Percentiles rank a stretch among this genome's conserved stretches.
Evolutionary conservation across 2,888 invertebrate genomes (phyloP).

Genomic region (Lasioglossum vierecki): DNA sequence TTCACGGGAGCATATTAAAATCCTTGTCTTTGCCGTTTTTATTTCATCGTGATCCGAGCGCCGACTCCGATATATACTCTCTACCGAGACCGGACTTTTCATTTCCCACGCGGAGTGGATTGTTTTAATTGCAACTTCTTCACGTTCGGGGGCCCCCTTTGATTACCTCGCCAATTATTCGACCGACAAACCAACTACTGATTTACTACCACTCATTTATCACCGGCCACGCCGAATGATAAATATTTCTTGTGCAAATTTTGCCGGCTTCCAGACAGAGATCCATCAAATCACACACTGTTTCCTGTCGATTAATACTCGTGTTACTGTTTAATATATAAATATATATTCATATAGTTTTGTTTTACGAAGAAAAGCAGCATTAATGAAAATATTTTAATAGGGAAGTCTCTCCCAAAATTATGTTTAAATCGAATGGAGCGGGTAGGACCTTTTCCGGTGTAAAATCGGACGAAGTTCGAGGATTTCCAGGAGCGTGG

Average conservation of each 20-base stretch:
- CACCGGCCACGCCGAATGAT: not conserved
- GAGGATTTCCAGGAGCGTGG: not conserved
- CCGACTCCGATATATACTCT: not conserved
- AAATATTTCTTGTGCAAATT: not conserved
- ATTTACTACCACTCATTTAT: not conserved
- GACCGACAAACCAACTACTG: not conserved
- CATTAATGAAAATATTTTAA: too few relatives aligned
- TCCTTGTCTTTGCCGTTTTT: constrained; percentile 28
- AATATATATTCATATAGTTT: too few relatives aligned
- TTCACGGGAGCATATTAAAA: constrained; percentile 17
- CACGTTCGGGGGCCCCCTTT: not conserved
- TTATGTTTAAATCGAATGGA: not conserved
- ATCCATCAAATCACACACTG: not conserved
- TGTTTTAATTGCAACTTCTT: constrained; percentile 18
- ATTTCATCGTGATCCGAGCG: not conserved
- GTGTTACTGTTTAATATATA: too few relatives aligned
- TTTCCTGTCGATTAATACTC: too few relatives aligned
- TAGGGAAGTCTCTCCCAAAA: not conserved
- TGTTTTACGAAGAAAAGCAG: too few relatives aligned
- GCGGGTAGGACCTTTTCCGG: not conserved
- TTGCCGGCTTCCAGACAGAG: not conserved
- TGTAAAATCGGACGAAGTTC: not conserved
- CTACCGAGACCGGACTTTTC: not conserved
- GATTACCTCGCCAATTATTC: not conserved
- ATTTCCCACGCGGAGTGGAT: constrained; percentile 1